phyloP scores from a whole-genome alignment of 2,113 vertebrate genomes.

The Sus scrofa region DNA sequence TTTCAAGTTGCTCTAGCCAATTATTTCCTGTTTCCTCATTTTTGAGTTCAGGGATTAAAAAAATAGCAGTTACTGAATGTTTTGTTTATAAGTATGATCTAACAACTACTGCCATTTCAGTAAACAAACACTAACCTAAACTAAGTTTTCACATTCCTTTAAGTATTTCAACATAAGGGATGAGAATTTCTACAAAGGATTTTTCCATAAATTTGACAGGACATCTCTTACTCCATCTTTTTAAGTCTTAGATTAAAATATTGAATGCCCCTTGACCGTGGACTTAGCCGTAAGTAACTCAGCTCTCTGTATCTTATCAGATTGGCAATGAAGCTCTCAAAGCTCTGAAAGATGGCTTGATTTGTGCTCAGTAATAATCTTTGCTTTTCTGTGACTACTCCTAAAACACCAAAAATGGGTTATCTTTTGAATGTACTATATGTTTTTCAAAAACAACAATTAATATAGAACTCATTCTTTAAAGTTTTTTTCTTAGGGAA shows the following conservation, averaged over 20 bases:
- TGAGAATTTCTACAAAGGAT: neutral
- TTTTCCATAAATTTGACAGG: conserved; percentile 47
- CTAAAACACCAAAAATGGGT: neutral
- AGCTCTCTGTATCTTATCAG: neutral
- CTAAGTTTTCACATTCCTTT: neutral
- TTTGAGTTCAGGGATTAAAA: conserved; percentile 25
- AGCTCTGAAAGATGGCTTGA: neutral
- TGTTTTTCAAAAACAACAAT: conserved; percentile 36
- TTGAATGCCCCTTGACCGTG: neutral
- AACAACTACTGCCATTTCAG: neutral
- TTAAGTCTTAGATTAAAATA: conserved; percentile 63
- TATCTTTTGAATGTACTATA: neutral
- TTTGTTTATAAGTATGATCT: neutral
- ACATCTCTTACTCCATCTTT: conserved; percentile 21
- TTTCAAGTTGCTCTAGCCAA: neutral
- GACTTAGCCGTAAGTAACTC: neutral
- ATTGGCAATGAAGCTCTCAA: neutral
- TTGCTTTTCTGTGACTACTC: neutral
- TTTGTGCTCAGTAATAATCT: neutral
- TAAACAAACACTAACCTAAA: conserved; percentile 26
- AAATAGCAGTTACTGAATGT: neutral
- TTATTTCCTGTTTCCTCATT: neutral
- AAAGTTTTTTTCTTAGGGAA: conserved; percentile 35
- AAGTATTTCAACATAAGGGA: neutral
- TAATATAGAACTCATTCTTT: neutral